Conservation (phyloP, 30 jellyfish, hydroid and myxozoan genomes). For the Sanderia malayensis region DNA sequence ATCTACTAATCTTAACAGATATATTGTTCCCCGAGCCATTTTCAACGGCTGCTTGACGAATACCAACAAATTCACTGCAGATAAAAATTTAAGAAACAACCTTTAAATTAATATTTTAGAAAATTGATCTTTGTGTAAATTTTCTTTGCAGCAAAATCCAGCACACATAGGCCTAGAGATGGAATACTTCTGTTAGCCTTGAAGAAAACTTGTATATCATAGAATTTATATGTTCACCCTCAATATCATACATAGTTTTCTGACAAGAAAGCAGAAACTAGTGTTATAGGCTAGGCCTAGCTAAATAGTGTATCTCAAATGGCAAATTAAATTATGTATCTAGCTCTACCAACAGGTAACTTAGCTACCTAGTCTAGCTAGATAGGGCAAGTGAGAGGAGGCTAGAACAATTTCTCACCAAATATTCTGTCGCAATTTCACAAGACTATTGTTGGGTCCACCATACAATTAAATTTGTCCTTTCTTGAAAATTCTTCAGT, state of each 20-base stretch:
- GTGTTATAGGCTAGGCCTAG: too few species aligned
- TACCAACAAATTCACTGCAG: conserved; percentile 8
- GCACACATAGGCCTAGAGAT: too few species aligned
- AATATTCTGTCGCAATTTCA: conserved; percentile 28
- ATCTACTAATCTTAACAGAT: background rate
- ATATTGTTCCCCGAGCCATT: background rate
- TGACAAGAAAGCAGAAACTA: too few species aligned
- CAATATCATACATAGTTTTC: too few species aligned
- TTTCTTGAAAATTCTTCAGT: conserved; percentile 18
- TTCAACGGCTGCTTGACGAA: background rate
- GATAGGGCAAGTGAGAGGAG: background rate
- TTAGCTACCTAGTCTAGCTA: too few species aligned
- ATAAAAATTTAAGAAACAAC: background rate
- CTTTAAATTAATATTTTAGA: too few species aligned
- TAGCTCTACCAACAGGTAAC: conserved; percentile 1
- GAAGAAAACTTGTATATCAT: too few species aligned
- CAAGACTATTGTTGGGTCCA: conserved; percentile 19
- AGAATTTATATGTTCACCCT: too few species aligned
- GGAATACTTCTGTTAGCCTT: too few species aligned
- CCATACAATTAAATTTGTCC: conserved; percentile 24
- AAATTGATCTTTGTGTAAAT: too few species aligned
- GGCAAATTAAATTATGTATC: conserved; percentile 4
- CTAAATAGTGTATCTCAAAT: too few species aligned
- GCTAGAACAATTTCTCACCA: conserved; percentile 10
- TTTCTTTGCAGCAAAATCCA: too few species aligned